Evolutionary conservation across 35 echinoderm and acorn worm species (phyloP).

Genomic region (Anneissia japonica): DNA sequence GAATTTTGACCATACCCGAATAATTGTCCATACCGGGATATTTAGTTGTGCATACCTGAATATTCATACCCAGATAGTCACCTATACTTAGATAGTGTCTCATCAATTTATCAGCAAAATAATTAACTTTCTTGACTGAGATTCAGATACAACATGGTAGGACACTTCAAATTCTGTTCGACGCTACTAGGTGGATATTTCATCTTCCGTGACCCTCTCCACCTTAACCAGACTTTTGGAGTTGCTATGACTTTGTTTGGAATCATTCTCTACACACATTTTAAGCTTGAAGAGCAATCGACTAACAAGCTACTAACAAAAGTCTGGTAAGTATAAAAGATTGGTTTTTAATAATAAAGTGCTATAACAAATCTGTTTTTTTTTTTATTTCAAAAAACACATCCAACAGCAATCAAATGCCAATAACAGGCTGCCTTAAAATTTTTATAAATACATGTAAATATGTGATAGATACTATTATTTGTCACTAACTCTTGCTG

Average conservation of each 20-base stretch:
- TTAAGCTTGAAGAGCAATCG: constrained; percentile 75
- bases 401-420: too few species aligned
- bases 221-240: constrained; percentile 53
- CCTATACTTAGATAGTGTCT: too few species aligned
- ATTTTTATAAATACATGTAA: too few species aligned
- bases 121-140: not conserved
- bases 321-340: constrained; percentile 56
- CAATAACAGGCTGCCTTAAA: too few species aligned
- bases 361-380: not conserved
- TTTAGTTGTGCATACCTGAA: too few species aligned
- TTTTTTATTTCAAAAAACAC: too few species aligned
- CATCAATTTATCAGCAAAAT: too few species aligned
- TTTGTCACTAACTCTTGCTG: too few species aligned
- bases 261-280: constrained; percentile 75
- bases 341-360: not conserved
- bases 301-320: constrained; percentile 25
- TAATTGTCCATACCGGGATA: too few species aligned
- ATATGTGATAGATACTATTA: too few species aligned
- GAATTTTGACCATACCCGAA: too few species aligned
- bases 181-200: constrained; percentile 82
- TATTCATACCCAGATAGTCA: too few species aligned
- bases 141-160: constrained; percentile 89
- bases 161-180: constrained; percentile 84
- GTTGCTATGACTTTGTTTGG: constrained; percentile 74
- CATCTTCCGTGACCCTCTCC: constrained; percentile 64